Conservation (phyloP, 2,797 vertebrate genomes). For the Takifugu ocellatus region DNA sequence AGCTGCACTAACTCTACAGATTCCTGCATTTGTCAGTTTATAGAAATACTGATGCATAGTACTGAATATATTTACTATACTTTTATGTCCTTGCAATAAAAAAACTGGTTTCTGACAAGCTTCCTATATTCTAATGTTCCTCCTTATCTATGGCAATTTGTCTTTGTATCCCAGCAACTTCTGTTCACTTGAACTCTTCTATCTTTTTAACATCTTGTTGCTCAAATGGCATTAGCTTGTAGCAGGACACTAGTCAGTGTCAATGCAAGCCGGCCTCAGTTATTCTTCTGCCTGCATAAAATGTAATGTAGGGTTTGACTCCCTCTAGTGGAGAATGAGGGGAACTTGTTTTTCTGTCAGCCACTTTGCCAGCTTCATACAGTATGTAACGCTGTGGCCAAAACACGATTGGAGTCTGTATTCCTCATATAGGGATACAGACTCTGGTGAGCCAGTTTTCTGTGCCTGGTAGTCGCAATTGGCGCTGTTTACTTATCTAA, state of each 20-base stretch:
- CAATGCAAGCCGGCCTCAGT: too few species aligned
- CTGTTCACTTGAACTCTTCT: background rate
- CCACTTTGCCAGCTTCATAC: background rate
- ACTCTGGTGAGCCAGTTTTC: too few species aligned
- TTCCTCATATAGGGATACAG: too few species aligned
- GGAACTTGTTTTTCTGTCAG: background rate
- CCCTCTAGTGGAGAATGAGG: constrained; percentile 52
- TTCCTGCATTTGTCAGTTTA: constrained; percentile 13
- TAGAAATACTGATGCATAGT: constrained; percentile 17
- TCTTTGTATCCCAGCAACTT: background rate
- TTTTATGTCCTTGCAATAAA: constrained; percentile 2
- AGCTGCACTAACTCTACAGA: constrained; percentile 21
- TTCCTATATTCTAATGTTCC: too few species aligned
- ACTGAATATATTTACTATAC: constrained; percentile 22
- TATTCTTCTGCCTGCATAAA: too few species aligned
- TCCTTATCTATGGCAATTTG: background rate
- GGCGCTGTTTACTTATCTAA: too few species aligned
- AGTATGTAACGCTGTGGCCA: background rate
- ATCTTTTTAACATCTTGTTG: too few species aligned
- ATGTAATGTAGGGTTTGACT: constrained; percentile 19
- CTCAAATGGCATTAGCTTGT: too few species aligned
- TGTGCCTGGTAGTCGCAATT: too few species aligned
- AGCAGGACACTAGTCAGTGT: too few species aligned
- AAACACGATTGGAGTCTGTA: too few species aligned
- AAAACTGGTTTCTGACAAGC: constrained; percentile 10